Evolutionary conservation across 2,113 vertebrate genomes (phyloP), one percentile per base, ranked within the genome.

Genomic region (Chaetodon trifascialis): DNA sequence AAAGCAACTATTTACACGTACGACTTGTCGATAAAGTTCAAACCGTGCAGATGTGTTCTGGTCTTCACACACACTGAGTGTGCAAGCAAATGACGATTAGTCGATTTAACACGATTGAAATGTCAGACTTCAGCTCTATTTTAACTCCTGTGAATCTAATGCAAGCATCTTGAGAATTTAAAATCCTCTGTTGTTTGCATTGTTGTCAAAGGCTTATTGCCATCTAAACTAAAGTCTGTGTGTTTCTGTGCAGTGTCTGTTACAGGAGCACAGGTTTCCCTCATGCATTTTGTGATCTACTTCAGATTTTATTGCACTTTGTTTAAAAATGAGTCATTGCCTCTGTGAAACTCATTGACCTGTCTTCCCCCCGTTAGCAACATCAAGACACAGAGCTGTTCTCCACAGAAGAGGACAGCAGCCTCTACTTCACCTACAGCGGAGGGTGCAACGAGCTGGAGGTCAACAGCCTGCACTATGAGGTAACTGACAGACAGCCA

Each of bases 381-480:
- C 90, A 70, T 63, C 86, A 73, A 80, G 94, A 90, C 92, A 95
- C 93, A 11, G 92, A 92, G 65, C 79, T 99, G 80, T 99, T 99
- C 95, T 93, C 93, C 0, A 90, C 94, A 5, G 98, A 99, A 72
- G 97, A 96, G 58, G 98, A 99, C 90, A 99, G 95, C 92, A 97
- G 97, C 47, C 94, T 99, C 17, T 99, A 99, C 93, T 99, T 99
- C 95, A 98, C 97, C 83, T 98, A 99, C 94, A 95, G 95, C 0
- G 97, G 98, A 38, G 95, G 93, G 44, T 89, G 95, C 88, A 98
- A 98, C 2, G 79, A 97, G 73, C 94, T 99, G 51, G 96, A 98
- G 83, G 96, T 99, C 88, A 96, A 88, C 83, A 93, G 96, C 88
- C 96, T 99, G 89, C 96, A 90, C 90, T 99, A 98, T 73, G 94